Percentiles rank a stretch among this genome's conserved stretches.
Conservation (phyloP, 1,140 invertebrate genomes). For the Globodera rostochiensis region DNA sequence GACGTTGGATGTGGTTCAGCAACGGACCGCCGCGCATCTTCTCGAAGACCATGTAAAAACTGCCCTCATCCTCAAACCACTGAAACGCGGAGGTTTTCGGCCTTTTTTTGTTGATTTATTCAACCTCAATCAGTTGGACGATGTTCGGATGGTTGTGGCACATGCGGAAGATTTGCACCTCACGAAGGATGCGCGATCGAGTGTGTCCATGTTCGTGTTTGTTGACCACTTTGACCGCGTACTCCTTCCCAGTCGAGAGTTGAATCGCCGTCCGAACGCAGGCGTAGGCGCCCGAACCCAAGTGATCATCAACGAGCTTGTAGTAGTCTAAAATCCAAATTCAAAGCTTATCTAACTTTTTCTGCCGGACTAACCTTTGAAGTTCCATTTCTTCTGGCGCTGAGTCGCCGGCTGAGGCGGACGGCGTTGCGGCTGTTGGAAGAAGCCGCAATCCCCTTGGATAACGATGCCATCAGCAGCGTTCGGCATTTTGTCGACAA, state of each 20-base stretch:
- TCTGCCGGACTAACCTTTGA: slow-evolving; percentile 15
- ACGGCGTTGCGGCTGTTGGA: slow-evolving; percentile 13
- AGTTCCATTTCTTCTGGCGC: slow-evolving; percentile 26
- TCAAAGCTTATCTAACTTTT: background rate
- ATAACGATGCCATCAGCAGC: background rate
- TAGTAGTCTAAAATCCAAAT: slow-evolving; percentile 79
- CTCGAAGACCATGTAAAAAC: slow-evolving; percentile 95
- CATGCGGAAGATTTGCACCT: slow-evolving; percentile 97
- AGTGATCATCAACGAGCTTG: slow-evolving; percentile 86
- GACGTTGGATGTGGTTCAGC: slow-evolving; percentile 85
- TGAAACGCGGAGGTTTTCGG: slow-evolving; percentile 33
- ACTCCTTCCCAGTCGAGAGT: slow-evolving; percentile 85
- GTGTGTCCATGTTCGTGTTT: slow-evolving; percentile 90
- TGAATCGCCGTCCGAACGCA: slow-evolving; percentile 90
- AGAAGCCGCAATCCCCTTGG: background rate
- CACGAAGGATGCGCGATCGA: slow-evolving; percentile 88
- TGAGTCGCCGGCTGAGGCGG: background rate
- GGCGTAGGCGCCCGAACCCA: slow-evolving; percentile 93
- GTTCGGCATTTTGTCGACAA: background rate
- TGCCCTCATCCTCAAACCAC: slow-evolving; percentile 65
- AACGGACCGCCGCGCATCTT: slow-evolving; percentile 87
- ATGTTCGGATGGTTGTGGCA: slow-evolving; percentile 94
- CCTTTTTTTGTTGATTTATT: background rate
- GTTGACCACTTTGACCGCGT: slow-evolving; percentile 92
- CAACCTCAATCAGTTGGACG: slow-evolving; percentile 76